phyloP scores from a whole-genome alignment of 2,797 vertebrate species.

The Thaleichthys pacificus region DNA sequence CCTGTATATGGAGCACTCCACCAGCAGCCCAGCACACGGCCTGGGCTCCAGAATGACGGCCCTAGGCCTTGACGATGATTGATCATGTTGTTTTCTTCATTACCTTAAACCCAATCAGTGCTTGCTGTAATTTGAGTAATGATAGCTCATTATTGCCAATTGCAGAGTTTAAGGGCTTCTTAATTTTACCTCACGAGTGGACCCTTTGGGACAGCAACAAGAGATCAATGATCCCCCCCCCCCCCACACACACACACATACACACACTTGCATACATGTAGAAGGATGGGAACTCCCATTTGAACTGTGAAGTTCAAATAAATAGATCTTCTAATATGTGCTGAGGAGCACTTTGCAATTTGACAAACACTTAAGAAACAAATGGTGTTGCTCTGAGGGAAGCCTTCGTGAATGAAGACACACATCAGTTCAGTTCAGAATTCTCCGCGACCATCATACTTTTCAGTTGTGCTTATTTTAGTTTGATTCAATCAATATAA shows the following conservation, averaged over 20 bases:
- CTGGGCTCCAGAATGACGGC: conserved; percentile 80
- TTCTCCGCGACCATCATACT: conserved; percentile 31
- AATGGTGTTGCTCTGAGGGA: conserved; percentile 17
- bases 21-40: conserved; percentile 71
- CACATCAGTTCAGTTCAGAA: conserved; percentile 21
- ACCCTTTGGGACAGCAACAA: conserved; percentile 77
- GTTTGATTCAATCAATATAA: conserved; percentile 56
- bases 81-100: conserved; percentile 99
- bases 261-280: conserved; percentile 38
- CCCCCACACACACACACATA: background rate
- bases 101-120: conserved; percentile 99
- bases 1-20: conserved; percentile 85
- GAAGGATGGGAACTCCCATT: conserved; percentile 39
- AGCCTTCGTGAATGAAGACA: background rate
- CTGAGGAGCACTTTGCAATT: conserved; percentile 14
- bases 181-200: conserved; percentile 80
- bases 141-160: conserved; percentile 98
- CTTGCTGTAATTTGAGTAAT: conserved; percentile 99
- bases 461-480: conserved; percentile 36
- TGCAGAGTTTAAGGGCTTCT: conserved; percentile 94
- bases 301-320: conserved; percentile 68
- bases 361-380: conserved; percentile 24
- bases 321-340: conserved; percentile 29
- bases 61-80: conserved; percentile 95
- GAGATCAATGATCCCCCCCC: conserved; percentile 71